Conservation (phyloP, 2,797 vertebrate genomes). For the Sebastes wilsoni region DNA sequence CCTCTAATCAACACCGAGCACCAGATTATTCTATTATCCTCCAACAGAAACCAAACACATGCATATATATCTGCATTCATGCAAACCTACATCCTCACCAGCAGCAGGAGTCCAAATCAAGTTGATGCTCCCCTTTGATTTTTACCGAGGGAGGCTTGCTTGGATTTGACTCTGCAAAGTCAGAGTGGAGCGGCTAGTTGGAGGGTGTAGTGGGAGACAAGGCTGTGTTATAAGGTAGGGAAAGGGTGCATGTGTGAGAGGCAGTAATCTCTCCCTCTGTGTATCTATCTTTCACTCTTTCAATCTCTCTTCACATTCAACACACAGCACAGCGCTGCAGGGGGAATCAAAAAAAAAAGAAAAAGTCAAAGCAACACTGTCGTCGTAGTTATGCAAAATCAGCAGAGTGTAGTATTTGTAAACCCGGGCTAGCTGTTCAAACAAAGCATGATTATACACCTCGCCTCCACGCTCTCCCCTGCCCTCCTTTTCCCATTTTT, state of each 20-base stretch:
- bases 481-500: conserved; percentile 51
- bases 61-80: conserved; percentile 39
- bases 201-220: conserved; percentile 58
- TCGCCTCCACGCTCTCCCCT: conserved; percentile 42
- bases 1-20: conserved; percentile 4
- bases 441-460: conserved; percentile 61
- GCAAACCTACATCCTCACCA: conserved; percentile 55
- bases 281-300: conserved; percentile 28
- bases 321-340: conserved; percentile 18
- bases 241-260: background rate
- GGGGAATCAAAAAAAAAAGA: background rate
- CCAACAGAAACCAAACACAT: conserved; percentile 11
- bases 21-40: background rate
- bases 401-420: conserved; percentile 59
- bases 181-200: conserved; percentile 76
- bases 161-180: conserved; percentile 92
- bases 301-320: conserved; percentile 33
- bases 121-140: conserved; percentile 90
- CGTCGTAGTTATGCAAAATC: conserved; percentile 57
- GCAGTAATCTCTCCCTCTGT: conserved; percentile 47
- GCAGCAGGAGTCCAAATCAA: conserved; percentile 93
- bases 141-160: conserved; percentile 85
- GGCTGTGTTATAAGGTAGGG: conserved; percentile 79
- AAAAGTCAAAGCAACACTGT: conserved; percentile 23
- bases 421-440: conserved; percentile 39